Evolutionary conservation across 1,140 invertebrate genomes (phyloP), one percentile per base, ranked within the genome.

Genomic region (Leptopilina clavipes): DNA sequence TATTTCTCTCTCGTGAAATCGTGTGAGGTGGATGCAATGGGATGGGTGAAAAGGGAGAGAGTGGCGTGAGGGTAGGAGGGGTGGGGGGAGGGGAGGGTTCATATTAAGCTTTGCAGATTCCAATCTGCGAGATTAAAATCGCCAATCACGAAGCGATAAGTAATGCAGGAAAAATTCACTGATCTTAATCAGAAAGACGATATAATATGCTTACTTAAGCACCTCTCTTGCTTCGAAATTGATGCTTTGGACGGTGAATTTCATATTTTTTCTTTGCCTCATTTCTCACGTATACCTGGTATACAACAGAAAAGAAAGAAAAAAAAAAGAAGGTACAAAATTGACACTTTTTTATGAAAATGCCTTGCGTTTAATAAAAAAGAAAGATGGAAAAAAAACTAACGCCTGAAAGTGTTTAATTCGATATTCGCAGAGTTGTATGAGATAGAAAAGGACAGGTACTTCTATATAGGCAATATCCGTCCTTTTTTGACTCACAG

Each of bases 61-160:
- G 2, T 31, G 25, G 37, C 37, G 37, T 40, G 37, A 6, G 0
- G 37, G 8, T 0, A 6, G 37, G 37, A 40, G 37, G 37, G 37
- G 5, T 1, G 37, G n/a, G 22, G 56, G 56, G 22, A 17, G 59
- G 31, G 71, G 37, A n/a, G 59, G 37, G 72, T 76, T 43, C 72
- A 76, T 72, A 73, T 78, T 78, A 80, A 73, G 72, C 59, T 31
- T 65, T 65, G 25, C 59, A n/a, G 59, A 65, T 65, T 65, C 25
- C 25, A 65, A 65, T 65, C 59, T 65, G 37, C 37, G 14, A 65
- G 59, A 65, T 65, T 65, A 65, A 65, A n/a, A 65, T 65, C 59
- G 12, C 59, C 25, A 40, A 8, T 25, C 56, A 65, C 22, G 19
- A 65, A 65, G 56, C 59, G 59, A 65, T 65, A 65, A 37, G 59